Evolutionary conservation across 2,888 invertebrate genomes (phyloP), one percentile per base, ranked within the genome.

Genomic region (Diaprepes abbreviatus): DNA sequence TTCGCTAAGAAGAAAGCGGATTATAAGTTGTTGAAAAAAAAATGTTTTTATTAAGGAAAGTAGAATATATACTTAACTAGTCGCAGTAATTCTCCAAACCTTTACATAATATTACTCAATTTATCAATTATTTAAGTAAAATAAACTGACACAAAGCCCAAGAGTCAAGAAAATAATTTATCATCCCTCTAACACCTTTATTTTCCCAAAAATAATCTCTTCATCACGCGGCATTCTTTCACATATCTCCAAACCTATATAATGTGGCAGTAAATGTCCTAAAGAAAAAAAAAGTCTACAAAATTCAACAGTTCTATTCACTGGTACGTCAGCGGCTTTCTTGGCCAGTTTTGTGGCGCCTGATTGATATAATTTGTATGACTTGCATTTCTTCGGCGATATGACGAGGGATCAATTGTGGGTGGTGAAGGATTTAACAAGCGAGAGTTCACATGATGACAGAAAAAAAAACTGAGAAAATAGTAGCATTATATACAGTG

Each of bases 331-430:
- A 38, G 59, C 66, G 58, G 66, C 50, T n/a, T 66, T 60, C 54
- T 17, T 9, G 50, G 50, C 28, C 28, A 10, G 59, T 36, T 59
- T 59, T 66, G 19, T 63, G 68, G 68, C 62, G 68, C 63, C 68
- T 68, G 68, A 68, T 68, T 68, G 57, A 68, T 68, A 63, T 68
- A 68, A 63, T 63, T 68, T 48, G 48, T 31, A 63, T 68, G 68
- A 68, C 68, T 68, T 68, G 68, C 68, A 58, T 33, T 63, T 57
- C 12, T 43, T 43, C 5, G 10, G 10, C 19, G 28, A 58, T 5
- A 19, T 63, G 58, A 68, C 38, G 68, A 68, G 57, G 68, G 57
- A 48, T 63, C 59, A 60, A 43, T 59, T 66, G 59, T 66, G 60
- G 63, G 68, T 68, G 68, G 62, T 68, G 48, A 55, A 54, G 31